Conservation (phyloP, 2,888 invertebrate species). For the Epinotia nisella region DNA sequence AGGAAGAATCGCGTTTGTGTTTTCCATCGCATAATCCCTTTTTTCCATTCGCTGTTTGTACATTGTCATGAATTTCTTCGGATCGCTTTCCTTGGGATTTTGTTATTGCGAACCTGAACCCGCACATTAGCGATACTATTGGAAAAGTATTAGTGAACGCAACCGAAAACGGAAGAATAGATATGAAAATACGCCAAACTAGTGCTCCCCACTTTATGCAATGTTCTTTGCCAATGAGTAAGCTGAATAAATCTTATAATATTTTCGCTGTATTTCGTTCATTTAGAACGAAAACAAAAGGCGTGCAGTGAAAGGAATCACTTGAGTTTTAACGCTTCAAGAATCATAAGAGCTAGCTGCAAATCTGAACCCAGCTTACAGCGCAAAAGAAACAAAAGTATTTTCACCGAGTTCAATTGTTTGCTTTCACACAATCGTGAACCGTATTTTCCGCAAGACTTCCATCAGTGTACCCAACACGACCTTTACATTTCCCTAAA, state of each 20-base stretch:
- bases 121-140: background rate
- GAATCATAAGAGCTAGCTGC: slow-evolving; percentile 18
- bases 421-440: slow-evolving; percentile 54
- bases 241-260: background rate
- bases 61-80: no score
- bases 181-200: background rate
- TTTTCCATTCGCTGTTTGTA: no score
- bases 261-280: background rate
- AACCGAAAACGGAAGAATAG: background rate
- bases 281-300: background rate
- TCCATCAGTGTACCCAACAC: slow-evolving; percentile 38
- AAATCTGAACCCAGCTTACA: no score
- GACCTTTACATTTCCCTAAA: slow-evolving; percentile 48
- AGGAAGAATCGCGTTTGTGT: no score
- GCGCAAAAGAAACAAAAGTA: slow-evolving; percentile 45
- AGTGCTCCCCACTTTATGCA: background rate
- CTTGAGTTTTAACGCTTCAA: slow-evolving; percentile 6
- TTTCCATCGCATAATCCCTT: no score
- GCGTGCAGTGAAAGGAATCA: background rate
- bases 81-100: no score
- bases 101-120: no score
- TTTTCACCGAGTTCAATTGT: slow-evolving; percentile 52
- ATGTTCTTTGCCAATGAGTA: background rate
- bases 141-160: background rate
- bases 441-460: slow-evolving; percentile 50